Evolutionary conservation across 2,113 vertebrate species (phyloP).

Genomic region (Bubalus kerabau): DNA sequence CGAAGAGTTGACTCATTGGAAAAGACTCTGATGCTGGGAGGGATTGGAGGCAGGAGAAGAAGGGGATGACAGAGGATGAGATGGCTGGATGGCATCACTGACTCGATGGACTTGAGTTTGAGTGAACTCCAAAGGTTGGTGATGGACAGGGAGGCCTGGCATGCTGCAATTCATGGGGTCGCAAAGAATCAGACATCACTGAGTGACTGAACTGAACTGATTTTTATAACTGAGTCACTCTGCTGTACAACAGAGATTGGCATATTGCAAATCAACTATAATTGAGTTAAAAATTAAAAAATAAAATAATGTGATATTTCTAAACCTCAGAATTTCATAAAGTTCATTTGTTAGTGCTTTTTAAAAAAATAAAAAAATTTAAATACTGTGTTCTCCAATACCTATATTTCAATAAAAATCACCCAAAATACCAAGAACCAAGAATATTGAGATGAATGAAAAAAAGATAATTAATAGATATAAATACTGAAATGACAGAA

Average conservation of each 20-base stretch:
- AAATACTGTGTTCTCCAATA: not conserved
- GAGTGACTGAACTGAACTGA: not conserved
- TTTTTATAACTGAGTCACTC: not conserved
- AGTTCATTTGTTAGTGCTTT: not conserved
- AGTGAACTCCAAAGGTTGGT: rapidly evolving
- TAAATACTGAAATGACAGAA: not conserved
- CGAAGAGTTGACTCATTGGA: too few species aligned
- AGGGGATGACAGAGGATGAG: too few species aligned
- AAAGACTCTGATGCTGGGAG: too few species aligned
- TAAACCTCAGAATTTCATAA: not conserved
- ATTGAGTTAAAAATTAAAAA: not conserved
- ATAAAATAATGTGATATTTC: not conserved
- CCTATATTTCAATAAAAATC: not conserved
- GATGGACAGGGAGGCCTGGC: too few species aligned
- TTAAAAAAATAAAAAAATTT: not conserved
- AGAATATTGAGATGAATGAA: not conserved
- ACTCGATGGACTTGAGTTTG: too few species aligned
- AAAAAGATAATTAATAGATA: not conserved
- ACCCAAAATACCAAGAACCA: not conserved
- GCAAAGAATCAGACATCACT: too few species aligned
- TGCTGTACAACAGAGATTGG: not conserved
- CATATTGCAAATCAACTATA: not conserved
- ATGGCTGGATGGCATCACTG: too few species aligned
- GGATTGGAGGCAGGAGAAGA: too few species aligned
- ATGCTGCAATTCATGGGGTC: too few species aligned